Base-by-base conservation (phyloP, 2,797 vertebrate species). In the Siniperca undulata region DNA sequence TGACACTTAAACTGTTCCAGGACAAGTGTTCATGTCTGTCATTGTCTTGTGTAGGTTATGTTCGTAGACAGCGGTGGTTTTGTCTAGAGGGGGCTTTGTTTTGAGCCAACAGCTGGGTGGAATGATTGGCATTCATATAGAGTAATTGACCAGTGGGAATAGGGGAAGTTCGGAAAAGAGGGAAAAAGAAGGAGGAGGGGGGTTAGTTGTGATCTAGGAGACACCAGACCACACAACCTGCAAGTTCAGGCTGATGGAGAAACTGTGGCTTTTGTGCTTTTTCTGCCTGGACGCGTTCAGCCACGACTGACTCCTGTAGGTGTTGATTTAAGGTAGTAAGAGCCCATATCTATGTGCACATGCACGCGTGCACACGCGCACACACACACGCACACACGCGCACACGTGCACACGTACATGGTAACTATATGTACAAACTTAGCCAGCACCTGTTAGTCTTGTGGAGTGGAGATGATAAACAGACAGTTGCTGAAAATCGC, bases 61-160 rank as follows among this genome's bases (percentile, higher is more conserved):
- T 83, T 84, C n/a, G 34, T 24, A 86, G 93, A 93, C 92, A 78
- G 89, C 84, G 27, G 86, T 70, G 86, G 89, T 93, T 93, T 91
- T 91, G 92, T 95, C 95, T 95, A 88, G 88, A 82, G 84, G 88
- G 90, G 86, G 76, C 90, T 94, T 95, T 94, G 93, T 95, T 95
- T 96, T 92, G 93, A 93, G 92, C 93, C 93, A 94, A 94, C 95
- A 96, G 94, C 95, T 95, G 93, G 93, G 74, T 78, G 85, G 90
- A 95, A 94, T 96, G 95, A 96, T 91, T 95, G 95, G 91, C 95
- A 94, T 95, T 92, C 87, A 82, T 94, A 95, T 93, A 88, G 93
- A 94, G 92, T 94, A 94, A 95, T 94, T 93, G 93, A 90, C 91
- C 93, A 75, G 82, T 89, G 92, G 93, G 94, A 93, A 91, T 93